Conservation (phyloP, 2,888 invertebrate genomes). For the Drymonia ruficornis region DNA sequence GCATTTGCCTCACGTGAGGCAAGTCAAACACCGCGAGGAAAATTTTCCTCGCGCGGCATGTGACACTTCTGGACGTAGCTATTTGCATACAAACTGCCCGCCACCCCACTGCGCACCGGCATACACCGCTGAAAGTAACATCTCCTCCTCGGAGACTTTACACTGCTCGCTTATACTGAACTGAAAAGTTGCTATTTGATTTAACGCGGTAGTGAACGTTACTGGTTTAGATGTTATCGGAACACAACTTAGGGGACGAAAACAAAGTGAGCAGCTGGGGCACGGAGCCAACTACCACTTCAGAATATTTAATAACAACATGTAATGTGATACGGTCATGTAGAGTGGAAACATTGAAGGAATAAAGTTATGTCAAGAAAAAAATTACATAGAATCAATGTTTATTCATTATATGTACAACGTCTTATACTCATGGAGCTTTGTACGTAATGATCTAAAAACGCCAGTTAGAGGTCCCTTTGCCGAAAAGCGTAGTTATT, state of each 20-base stretch:
- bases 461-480: too few relatives aligned
- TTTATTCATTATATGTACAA: too few relatives aligned
- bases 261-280: constrained; percentile 20
- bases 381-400: too few relatives aligned
- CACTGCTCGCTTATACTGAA: constrained; percentile 29
- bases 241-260: background rate
- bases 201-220: constrained; percentile 28
- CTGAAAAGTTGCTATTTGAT: constrained; percentile 31
- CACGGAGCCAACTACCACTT: constrained; percentile 9
- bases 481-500: too few relatives aligned
- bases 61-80: too few relatives aligned
- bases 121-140: constrained; percentile 21
- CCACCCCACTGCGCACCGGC: constrained; percentile 29
- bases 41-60: too few relatives aligned
- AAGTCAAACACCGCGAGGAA: too few relatives aligned
- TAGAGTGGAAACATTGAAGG: background rate
- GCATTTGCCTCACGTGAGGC: too few relatives aligned
- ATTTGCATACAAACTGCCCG: constrained; percentile 65
- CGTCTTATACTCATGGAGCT: too few relatives aligned
- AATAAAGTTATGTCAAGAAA: background rate
- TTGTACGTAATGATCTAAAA: too few relatives aligned
- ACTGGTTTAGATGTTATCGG: constrained; percentile 15
- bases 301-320: background rate
- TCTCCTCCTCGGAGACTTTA: constrained; percentile 25
- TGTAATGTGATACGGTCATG: background rate